phyloP scores from a whole-genome alignment of 30 jellyfish, hydroid and myxozoan genomes.

The Aurelia sp. region DNA sequence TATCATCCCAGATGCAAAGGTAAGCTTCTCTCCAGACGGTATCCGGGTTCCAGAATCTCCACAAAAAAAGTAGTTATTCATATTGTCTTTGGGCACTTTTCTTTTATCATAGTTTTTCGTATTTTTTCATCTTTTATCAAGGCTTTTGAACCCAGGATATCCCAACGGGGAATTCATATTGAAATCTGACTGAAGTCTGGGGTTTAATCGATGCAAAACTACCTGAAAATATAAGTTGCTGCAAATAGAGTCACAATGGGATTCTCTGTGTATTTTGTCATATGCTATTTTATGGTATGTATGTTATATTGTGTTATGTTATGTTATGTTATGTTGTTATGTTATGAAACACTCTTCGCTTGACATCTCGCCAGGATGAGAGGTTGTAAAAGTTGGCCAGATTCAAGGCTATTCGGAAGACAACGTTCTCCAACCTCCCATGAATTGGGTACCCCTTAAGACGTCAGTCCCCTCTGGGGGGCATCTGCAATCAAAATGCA shows the following conservation, averaged over 20 bases:
- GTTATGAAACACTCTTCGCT: background rate
- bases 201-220: slow-evolving; percentile 1
- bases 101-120: background rate
- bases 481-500: background rate
- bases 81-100: background rate
- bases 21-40: slow-evolving; percentile 3
- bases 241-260: slow-evolving; percentile 4
- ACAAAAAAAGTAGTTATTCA: no score
- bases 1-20: slow-evolving; percentile 14
- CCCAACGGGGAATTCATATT: background rate
- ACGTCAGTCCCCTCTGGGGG: background rate
- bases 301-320: no score
- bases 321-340: no score
- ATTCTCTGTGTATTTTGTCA: background rate
- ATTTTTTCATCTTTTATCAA: background rate
- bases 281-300: background rate
- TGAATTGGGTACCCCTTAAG: no score
- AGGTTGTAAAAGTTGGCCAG: no score
- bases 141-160: background rate
- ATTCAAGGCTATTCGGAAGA: no score
- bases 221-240: background rate
- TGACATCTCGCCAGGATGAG: no score
- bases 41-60: background rate
- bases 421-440: background rate
- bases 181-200: background rate